Conservation (phyloP, 2,113 vertebrate species). For the Dicerorhinus sumatrensis region DNA sequence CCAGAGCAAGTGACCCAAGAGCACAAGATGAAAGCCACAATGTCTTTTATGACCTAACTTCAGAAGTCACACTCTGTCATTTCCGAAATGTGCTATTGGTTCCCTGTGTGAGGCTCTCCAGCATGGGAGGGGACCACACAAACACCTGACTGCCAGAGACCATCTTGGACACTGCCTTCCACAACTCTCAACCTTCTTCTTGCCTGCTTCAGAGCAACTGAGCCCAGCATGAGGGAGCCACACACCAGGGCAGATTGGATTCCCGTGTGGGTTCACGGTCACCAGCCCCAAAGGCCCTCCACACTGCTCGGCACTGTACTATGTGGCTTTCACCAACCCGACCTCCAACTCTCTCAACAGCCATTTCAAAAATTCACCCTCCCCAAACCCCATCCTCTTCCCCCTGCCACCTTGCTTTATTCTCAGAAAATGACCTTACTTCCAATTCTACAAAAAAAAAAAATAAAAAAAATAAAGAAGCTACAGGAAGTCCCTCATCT, state of each 20-base stretch:
- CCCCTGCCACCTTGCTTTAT: neutral
- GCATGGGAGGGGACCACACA: too few species aligned
- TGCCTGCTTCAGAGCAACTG: neutral
- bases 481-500: neutral
- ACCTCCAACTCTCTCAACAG: neutral
- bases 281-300: neutral
- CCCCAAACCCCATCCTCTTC: too few species aligned
- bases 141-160: neutral
- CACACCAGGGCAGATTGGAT: neutral
- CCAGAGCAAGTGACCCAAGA: neutral
- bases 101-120: neutral
- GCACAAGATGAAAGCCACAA: neutral
- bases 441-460: neutral
- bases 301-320: neutral
- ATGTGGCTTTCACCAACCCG: neutral
- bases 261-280: neutral
- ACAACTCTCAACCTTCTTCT: neutral
- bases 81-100: neutral
- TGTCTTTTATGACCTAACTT: neutral
- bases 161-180: neutral
- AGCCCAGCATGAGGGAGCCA: neutral
- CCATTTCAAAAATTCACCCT: neutral
- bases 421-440: conserved; percentile 21
- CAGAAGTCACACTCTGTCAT: neutral
- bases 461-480: neutral